Evolutionary conservation across 2,888 invertebrate species (phyloP).

Genomic region (Scaptomyza caliginosa): DNA sequence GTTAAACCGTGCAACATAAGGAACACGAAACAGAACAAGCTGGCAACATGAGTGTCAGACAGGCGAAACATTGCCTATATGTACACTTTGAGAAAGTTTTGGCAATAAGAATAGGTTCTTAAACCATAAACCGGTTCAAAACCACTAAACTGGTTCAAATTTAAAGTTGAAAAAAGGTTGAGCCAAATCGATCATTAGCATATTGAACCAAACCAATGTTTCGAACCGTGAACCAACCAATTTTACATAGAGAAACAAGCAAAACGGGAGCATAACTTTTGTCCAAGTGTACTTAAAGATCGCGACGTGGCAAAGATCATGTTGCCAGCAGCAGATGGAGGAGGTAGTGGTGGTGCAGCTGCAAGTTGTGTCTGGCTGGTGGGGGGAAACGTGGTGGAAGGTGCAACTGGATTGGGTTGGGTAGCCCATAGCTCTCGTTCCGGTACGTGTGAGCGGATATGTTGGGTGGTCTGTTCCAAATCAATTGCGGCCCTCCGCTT

Average conservation of each 20-base stretch:
- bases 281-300: constrained; percentile 53
- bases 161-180: neutral
- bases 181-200: neutral
- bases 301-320: constrained; percentile 48
- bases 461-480: constrained; percentile 80
- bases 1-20: constrained; percentile 39
- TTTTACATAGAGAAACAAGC: neutral
- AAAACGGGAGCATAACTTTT: neutral
- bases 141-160: neutral
- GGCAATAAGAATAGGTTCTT: neutral
- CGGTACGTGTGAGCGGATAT: constrained; percentile 77
- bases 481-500: constrained; percentile 67
- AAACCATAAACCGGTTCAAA: too few relatives aligned
- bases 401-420: neutral
- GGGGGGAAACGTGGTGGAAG: neutral
- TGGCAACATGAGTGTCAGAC: constrained; percentile 70
- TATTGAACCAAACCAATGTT: neutral
- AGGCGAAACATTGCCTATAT: constrained; percentile 30
- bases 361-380: neutral
- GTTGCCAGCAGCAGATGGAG: constrained; percentile 20
- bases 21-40: constrained; percentile 75
- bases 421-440: constrained; percentile 55
- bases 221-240: neutral
- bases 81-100: neutral
- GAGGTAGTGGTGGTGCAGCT: neutral